Base-by-base conservation (phyloP, 2,113 vertebrate species). In the Apaloderma vittatum region DNA sequence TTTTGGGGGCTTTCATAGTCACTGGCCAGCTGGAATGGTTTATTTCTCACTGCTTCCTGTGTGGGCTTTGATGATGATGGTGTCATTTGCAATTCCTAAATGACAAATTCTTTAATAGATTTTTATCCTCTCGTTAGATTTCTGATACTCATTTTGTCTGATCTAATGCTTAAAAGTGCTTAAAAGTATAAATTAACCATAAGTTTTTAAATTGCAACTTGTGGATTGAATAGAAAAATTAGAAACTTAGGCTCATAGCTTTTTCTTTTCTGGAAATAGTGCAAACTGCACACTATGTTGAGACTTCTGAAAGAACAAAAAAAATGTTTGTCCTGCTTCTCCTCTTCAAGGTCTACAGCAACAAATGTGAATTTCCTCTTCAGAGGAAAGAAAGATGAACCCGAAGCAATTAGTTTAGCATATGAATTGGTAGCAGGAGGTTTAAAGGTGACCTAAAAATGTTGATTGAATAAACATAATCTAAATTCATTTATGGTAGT, bases 401-500 rank as follows among this genome's bases (percentile, higher is more conserved):
- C 73, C 78, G 80, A 93, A 96, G 81, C 77, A 93, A 82, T 95
- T 87, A 96, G 57, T 82, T 62, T 79, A 85, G 74, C n/a, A 45
- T 82, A 54, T 59, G 78, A 88, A 85, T 82, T 3, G 3, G 22
- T 82, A 86, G 36, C 75, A 94, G 63, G 76, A 94, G 88, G 40
- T 81, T 93, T 95, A 93, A 94, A 95, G 90, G 90, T 94, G 90
- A 95, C 90, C 71, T 79, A 58, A 82, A 94, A 67, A 51, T 58
- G 70, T 82, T 93, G 93, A 90, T 86, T 96, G 80, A 88, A 79
- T 93, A 93, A 95, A 95, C 84, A 73, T 84, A 77, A 51, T 81
- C 52, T 57, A 80, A 71, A 95, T 91, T 96, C 49, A 65, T 85
- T 95, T 91, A 82, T 30, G 49, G 27, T 30, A 87, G 65, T 91